phyloP scores from a whole-genome alignment of 1,140 invertebrate genomes.

The Laupala kohalensis region DNA sequence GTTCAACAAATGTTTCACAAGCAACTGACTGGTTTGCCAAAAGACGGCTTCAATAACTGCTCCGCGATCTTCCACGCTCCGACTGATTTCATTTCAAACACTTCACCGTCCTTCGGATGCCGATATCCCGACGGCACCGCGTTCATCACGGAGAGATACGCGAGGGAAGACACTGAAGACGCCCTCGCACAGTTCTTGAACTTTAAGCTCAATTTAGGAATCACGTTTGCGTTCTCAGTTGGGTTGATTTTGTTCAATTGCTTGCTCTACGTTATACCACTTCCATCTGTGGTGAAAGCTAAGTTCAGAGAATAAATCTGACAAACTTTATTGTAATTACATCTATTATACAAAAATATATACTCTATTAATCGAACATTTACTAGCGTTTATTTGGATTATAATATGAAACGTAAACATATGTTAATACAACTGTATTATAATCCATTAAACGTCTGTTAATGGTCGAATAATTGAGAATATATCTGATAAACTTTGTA shows the following conservation, averaged over 20 bases:
- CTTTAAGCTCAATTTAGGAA: slow-evolving; percentile 59
- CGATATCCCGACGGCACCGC: slow-evolving; percentile 56
- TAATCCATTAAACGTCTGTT: too few relatives aligned
- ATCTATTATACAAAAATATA: too few relatives aligned
- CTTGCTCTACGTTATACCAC: slow-evolving; percentile 68
- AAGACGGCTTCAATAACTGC: slow-evolving; percentile 35
- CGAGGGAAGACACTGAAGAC: slow-evolving; percentile 40
- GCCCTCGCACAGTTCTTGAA: slow-evolving; percentile 48
- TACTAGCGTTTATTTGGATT: too few relatives aligned
- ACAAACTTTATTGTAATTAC: background rate
- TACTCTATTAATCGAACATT: too few relatives aligned
- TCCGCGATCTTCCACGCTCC: slow-evolving; percentile 33
- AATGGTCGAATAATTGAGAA: too few relatives aligned
- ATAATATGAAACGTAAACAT: too few relatives aligned
- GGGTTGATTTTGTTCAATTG: slow-evolving; percentile 71
- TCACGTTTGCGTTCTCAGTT: slow-evolving; percentile 71
- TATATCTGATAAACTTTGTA: too few relatives aligned
- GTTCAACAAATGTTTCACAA: slow-evolving; percentile 47
- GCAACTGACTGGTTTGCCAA: slow-evolving; percentile 24
- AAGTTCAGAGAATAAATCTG: slow-evolving; percentile 54
- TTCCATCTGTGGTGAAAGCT: slow-evolving; percentile 72
- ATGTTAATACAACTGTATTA: too few relatives aligned
- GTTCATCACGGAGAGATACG: slow-evolving; percentile 59
- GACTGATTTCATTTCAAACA: slow-evolving; percentile 29
- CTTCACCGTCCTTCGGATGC: slow-evolving; percentile 42